A percentile compares a stretch with the other conserved stretches of the same genome.
These are phyloP conservation scores for Nycticorax nycticorax DNA, from an alignment of 2,113 vertebrate genomes.

Conservation along the genomic window DNA sequence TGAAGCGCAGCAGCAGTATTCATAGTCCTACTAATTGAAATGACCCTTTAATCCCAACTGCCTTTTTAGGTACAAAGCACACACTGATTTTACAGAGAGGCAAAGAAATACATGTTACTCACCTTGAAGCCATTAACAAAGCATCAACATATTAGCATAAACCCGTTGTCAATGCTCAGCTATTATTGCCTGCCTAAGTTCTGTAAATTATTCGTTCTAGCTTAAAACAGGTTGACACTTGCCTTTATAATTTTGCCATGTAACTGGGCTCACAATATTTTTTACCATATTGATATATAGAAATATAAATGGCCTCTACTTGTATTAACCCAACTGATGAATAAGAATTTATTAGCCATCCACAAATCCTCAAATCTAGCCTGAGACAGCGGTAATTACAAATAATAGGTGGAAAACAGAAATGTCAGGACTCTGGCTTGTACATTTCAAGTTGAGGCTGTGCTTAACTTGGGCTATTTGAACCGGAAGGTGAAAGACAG, in stretches of 20 bases:
- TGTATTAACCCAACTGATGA: background rate
- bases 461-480: background rate
- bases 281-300: background rate
- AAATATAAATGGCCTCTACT: background rate
- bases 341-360: background rate
- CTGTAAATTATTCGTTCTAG: background rate
- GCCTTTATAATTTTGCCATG: background rate
- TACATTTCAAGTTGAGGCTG: background rate
- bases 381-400: background rate
- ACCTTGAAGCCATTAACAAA: background rate
- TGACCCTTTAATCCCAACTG: background rate
- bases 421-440: background rate
- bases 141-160: background rate
- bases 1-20: background rate
- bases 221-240: background rate
- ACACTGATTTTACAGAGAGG: background rate
- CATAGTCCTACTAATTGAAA: slow-evolving; percentile 40
- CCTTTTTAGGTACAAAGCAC: background rate
- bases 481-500: background rate
- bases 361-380: background rate
- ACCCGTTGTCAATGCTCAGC: background rate
- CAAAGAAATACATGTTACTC: background rate
- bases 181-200: background rate
- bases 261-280: background rate
- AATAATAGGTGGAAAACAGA: background rate